Percentiles rank a stretch among this genome's conserved stretches.
phyloP scores from a whole-genome alignment of 1,140 invertebrate species.

The Drosophila serrata region DNA sequence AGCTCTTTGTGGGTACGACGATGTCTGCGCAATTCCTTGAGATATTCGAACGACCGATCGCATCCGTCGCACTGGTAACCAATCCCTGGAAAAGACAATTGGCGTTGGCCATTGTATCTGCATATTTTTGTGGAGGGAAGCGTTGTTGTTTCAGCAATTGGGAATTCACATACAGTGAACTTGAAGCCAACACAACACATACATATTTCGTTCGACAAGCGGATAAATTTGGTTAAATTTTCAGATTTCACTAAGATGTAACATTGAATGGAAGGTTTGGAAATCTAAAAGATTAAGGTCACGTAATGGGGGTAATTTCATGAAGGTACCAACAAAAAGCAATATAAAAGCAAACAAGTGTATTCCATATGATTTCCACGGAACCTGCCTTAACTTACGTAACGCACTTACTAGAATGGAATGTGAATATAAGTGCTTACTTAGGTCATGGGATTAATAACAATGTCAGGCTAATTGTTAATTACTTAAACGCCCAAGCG shows the following conservation, averaged over 20 bases:
- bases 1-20: constrained; percentile 87
- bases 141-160: constrained; percentile 15
- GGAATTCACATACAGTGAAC: constrained; percentile 33
- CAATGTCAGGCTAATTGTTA: constrained; percentile 25
- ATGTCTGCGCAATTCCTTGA: constrained; percentile 86
- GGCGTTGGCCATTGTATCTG: constrained; percentile 41
- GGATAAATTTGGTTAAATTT: constrained; percentile 13
- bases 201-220: constrained; percentile 9
- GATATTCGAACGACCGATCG: constrained; percentile 86
- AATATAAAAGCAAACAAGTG: not conserved
- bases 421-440: constrained; percentile 11
- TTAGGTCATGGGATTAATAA: constrained; percentile 33
- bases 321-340: constrained; percentile 10
- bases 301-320: not conserved
- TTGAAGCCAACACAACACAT: constrained; percentile 17
- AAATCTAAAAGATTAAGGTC: constrained; percentile 3
- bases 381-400: constrained; percentile 10
- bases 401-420: constrained; percentile 28
- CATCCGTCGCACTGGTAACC: constrained; percentile 86
- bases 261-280: constrained; percentile 4
- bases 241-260: not conserved
- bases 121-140: constrained; percentile 11
- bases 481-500: constrained; percentile 3
- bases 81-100: constrained; percentile 73
- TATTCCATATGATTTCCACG: constrained; percentile 6